These are phyloP conservation scores for Acropternis orthonyx DNA, from an alignment of 2,797 vertebrate genomes.

Conservation along the genomic window DNA sequence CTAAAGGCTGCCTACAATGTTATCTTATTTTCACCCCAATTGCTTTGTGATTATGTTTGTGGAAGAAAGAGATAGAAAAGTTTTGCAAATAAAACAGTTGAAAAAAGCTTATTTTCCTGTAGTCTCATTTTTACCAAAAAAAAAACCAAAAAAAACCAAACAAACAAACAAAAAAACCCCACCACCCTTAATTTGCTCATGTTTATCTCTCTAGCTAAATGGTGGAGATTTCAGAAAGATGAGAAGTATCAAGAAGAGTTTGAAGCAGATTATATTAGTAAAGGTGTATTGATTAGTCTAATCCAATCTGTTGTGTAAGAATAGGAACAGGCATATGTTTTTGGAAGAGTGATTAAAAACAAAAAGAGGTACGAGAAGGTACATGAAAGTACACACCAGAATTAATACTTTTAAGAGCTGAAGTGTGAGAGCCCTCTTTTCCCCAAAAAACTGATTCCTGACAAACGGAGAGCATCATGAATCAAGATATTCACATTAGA, in stretches of 20 bases:
- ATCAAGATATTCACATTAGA: not conserved
- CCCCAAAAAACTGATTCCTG: not conserved
- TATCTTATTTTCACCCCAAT: not conserved
- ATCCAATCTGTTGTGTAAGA: not conserved
- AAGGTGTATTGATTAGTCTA: not conserved
- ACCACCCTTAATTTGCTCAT: not conserved
- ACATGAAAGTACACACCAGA: not conserved
- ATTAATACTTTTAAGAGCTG: not conserved
- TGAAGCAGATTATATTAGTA: not conserved
- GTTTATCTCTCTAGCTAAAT: not conserved
- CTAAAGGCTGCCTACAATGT: not conserved
- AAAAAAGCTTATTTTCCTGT: not conserved
- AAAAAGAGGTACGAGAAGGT: not conserved
- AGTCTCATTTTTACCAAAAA: not conserved
- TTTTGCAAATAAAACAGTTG: not conserved
- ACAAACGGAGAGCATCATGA: not conserved
- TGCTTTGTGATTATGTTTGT: not conserved
- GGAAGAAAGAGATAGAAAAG: not conserved
- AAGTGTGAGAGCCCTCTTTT: not conserved
- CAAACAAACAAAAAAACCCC: too few relatives aligned
- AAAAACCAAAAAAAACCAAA: too few relatives aligned
- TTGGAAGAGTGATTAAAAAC: not conserved
- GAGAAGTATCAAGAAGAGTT: not conserved
- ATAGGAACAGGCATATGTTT: not conserved
- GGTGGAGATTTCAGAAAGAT: not conserved